These are phyloP conservation scores for Camptogramma bilineatum DNA, from an alignment of 2,888 invertebrate genomes.

Conservation along the genomic window DNA sequence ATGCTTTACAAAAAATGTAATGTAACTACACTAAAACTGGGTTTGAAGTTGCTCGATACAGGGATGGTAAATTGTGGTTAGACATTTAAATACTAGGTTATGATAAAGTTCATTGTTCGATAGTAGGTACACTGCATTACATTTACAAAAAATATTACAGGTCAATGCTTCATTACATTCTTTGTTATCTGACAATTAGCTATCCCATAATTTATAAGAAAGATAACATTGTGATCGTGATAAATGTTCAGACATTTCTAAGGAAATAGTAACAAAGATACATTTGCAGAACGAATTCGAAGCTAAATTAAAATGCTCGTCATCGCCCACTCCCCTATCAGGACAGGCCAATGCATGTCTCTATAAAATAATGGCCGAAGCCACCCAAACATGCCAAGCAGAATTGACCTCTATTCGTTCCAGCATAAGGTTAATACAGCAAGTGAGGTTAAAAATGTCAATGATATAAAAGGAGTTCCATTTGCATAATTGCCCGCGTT, in stretches of 20 bases:
- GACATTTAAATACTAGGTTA: too few relatives aligned
- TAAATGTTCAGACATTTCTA: not conserved
- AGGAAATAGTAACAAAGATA: not conserved
- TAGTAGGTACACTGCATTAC: too few relatives aligned
- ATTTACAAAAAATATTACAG: too few relatives aligned
- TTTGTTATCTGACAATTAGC: too few relatives aligned
- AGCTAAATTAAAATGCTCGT: constrained; percentile 27
- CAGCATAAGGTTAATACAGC: constrained; percentile 47
- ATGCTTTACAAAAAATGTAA: too few relatives aligned
- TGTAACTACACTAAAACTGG: too few relatives aligned
- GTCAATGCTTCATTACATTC: too few relatives aligned
- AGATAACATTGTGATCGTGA: too few relatives aligned
- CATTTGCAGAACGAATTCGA: not conserved
- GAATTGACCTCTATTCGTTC: constrained; percentile 51
- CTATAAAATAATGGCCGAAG: constrained; percentile 36
- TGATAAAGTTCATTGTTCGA: too few relatives aligned
- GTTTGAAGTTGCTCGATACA: too few relatives aligned
- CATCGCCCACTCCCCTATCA: constrained; percentile 21
- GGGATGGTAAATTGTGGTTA: too few relatives aligned
- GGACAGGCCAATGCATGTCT: constrained; percentile 21
- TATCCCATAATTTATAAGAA: too few relatives aligned
- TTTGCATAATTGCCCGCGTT: constrained; percentile 41
- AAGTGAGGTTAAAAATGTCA: constrained; percentile 49
- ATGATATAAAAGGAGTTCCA: constrained; percentile 38
- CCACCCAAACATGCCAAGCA: constrained; percentile 38